Percentiles rank a stretch among this genome's conserved stretches.
These are phyloP conservation scores for Melospiza georgiana DNA, from an alignment of 2,113 vertebrate species.

Conservation along the genomic window DNA sequence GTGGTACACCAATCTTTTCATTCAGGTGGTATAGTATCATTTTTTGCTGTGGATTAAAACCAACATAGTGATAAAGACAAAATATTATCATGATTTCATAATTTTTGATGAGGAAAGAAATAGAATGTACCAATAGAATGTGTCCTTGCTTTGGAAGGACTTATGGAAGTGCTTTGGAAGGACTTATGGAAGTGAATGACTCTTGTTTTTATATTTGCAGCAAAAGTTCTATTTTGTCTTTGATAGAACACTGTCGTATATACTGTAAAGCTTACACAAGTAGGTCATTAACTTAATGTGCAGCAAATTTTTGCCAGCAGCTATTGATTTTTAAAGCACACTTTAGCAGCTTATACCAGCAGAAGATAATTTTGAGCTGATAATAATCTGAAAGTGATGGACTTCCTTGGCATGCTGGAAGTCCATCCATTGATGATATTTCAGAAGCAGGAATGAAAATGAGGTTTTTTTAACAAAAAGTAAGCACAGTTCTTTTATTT, in stretches of 20 bases:
- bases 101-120: background rate
- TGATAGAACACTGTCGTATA: background rate
- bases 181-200: background rate
- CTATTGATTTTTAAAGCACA: conserved; percentile 25
- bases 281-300: background rate
- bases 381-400: background rate
- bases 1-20: background rate
- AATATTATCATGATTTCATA: background rate
- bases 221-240: background rate
- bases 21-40: background rate
- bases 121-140: background rate
- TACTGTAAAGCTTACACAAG: background rate
- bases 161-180: too few relatives aligned
- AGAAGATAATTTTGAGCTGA: background rate
- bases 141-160: background rate
- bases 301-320: conserved; percentile 11
- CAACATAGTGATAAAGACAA: background rate
- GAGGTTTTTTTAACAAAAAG: background rate
- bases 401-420: background rate
- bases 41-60: background rate
- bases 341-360: background rate
- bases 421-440: background rate
- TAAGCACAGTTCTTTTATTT: background rate
- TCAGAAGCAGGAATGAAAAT: background rate
- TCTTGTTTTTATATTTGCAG: background rate